Base-by-base conservation (phyloP, 2,888 invertebrate species). In the Pammene fasciana region DNA sequence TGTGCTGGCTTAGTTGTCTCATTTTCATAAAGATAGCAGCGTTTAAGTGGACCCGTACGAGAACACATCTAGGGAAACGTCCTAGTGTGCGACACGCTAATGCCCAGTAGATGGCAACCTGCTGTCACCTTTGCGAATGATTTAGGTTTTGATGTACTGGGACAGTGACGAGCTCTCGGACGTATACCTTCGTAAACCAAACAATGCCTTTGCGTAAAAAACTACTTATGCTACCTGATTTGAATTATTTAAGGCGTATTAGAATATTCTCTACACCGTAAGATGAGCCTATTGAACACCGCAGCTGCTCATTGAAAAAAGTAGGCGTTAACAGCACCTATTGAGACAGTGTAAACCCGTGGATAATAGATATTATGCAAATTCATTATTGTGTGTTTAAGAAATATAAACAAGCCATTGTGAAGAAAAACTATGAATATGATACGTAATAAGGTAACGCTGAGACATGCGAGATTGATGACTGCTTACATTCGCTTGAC, bases 261-360 rank as follows among this genome's bases (percentile, higher is more conserved):
- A 45, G 68, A 52, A 65, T 68, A 64, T 57, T 65, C 64, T 55
- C 48, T 41, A 48, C 34, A 46, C 18, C 34, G 46, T 57, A 59
- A 68, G 56, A 68, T 52, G 57, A 62, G 50, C 62, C 56, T 57
- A 59, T 64, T 45, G 57, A 68, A 59, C 68, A 52, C 55, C 36
- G 16, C 45, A 68, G 56, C 57, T 45, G 64, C 57, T 65, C 68
- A 68, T 68, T 68, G 64, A 65, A 57, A 68, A 68, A 68, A 68
- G 68, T 68, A 68, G 68, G 68, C 68, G 68, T 68, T 68, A 68
- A 68, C 68, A 68, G 68, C 67, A 61, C 57, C 68, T 68, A 68
- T 65, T 68, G 68, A 68, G 68, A 68, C 68, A 68, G 64, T 65
- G 64, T 68, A 68, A 64, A 68, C 46, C 68, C 45, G 45, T 52